Percentiles rank a stretch among this genome's conserved stretches.
Evolutionary conservation across 1,140 invertebrate species (phyloP).

Genomic region (Trichonephila clavipes): DNA sequence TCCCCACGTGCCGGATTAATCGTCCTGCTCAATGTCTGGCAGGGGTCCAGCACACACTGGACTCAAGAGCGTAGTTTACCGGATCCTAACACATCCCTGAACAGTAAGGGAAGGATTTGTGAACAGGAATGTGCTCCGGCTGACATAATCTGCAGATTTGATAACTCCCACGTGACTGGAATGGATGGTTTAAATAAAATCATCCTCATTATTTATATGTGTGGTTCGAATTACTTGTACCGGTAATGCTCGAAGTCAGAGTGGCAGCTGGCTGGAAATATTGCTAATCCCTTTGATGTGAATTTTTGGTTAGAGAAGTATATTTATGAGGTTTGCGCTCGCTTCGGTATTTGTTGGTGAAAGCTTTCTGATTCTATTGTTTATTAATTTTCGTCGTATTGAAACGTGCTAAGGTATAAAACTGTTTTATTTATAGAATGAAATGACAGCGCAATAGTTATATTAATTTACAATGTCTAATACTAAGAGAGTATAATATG

Average conservation of each 20-base stretch:
- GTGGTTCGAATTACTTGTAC: background rate
- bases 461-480: too few relatives aligned
- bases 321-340: too few relatives aligned
- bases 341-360: too few relatives aligned
- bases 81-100: constrained; percentile 38
- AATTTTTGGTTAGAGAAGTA: too few relatives aligned
- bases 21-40: constrained; percentile 45
- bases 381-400: too few relatives aligned
- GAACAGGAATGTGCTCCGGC: constrained; percentile 38
- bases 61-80: background rate
- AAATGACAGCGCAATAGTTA: too few relatives aligned
- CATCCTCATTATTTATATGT: background rate
- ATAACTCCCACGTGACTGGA: constrained; percentile 39
- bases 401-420: too few relatives aligned
- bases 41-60: constrained; percentile 27
- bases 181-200: constrained; percentile 57
- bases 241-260: background rate
- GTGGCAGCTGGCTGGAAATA: background rate
- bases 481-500: too few relatives aligned
- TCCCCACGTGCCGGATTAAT: constrained; percentile 67
- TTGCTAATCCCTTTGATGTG: too few relatives aligned
- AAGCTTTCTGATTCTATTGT: too few relatives aligned
- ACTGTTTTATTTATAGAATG: too few relatives aligned
- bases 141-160: constrained; percentile 57
- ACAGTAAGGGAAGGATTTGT: constrained; percentile 46